These are phyloP conservation scores for Tetheella fluctuosa DNA, from an alignment of 2,888 invertebrate genomes.

Conservation along the genomic window DNA sequence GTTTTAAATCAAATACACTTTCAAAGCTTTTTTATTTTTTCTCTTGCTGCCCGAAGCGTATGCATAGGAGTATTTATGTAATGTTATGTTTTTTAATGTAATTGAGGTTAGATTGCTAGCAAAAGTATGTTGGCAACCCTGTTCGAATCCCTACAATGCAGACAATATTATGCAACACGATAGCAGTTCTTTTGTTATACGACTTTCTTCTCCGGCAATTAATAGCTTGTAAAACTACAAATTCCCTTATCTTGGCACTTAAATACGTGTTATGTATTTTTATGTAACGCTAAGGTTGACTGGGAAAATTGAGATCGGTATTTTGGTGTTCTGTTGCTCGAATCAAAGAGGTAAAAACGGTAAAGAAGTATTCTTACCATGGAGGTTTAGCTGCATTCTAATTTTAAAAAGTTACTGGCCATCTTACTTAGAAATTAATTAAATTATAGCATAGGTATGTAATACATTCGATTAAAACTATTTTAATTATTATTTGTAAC, in stretches of 20 bases:
- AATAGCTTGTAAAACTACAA: conserved; percentile 21
- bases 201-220: conserved; percentile 26
- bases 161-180: conserved; percentile 26
- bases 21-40: no score
- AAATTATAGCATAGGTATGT: no score
- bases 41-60: no score
- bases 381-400: no score
- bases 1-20: no score
- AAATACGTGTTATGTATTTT: conserved; percentile 30
- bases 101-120: neutral
- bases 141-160: neutral
- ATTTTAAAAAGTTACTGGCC: no score
- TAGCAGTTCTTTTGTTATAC: conserved; percentile 38
- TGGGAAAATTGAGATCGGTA: neutral
- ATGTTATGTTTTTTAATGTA: no score
- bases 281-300: conserved; percentile 20
- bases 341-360: neutral
- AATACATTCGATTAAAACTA: no score
- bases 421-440: no score
- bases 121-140: neutral
- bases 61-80: no score
- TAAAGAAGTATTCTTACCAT: neutral
- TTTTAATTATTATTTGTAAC: no score
- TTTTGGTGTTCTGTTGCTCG: neutral
- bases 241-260: conserved; percentile 25